phyloP scores from a whole-genome alignment of 2,888 invertebrate genomes.

The Bombylius discolor region DNA sequence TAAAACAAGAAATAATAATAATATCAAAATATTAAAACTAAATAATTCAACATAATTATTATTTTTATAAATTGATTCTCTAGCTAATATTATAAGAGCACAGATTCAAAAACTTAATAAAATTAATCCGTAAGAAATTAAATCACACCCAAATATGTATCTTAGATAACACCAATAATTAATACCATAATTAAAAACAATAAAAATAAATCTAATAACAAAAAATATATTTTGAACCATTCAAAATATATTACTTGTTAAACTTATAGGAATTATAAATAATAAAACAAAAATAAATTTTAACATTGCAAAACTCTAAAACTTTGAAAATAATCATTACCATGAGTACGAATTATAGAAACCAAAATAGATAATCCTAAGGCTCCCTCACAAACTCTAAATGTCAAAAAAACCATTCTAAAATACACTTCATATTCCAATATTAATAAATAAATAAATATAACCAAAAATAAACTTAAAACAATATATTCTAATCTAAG shows the following conservation, averaged over 20 bases:
- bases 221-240: constrained; percentile 42
- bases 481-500: constrained; percentile 49
- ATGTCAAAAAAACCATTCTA: constrained; percentile 47
- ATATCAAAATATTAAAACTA: constrained; percentile 40
- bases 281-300: constrained; percentile 40
- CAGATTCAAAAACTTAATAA: constrained; percentile 47
- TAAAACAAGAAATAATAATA: constrained; percentile 43
- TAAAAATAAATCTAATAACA: constrained; percentile 39
- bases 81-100: constrained; percentile 45
- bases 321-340: constrained; percentile 49
- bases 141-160: constrained; percentile 40
- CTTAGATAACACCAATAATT: constrained; percentile 34
- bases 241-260: constrained; percentile 41
- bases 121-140: constrained; percentile 42
- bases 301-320: constrained; percentile 48
- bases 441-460: constrained; percentile 38
- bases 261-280: constrained; percentile 42
- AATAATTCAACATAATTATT: constrained; percentile 41
- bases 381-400: constrained; percentile 51
- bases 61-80: constrained; percentile 37
- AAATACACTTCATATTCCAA: constrained; percentile 42
- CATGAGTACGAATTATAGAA: constrained; percentile 46
- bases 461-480: constrained; percentile 41
- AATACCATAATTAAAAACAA: constrained; percentile 33
- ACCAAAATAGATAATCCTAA: constrained; percentile 51